phyloP scores from a whole-genome alignment of 92 coral and sea anemone genomes.

The Porites rus region DNA sequence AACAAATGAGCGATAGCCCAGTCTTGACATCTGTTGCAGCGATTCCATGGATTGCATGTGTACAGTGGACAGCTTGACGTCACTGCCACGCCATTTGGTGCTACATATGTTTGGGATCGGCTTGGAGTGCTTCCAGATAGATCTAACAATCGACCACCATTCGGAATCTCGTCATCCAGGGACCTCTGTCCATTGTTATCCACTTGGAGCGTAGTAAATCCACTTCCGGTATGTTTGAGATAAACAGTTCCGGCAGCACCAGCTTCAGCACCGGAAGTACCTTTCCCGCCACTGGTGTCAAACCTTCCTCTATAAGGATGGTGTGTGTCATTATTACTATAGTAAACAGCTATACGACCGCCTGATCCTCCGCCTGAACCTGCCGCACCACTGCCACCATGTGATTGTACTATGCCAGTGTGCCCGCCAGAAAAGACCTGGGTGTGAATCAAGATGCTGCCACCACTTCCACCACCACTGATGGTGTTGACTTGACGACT shows the following conservation, averaged over 20 bases:
- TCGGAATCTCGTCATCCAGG: constrained; percentile 76
- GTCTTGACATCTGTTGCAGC: constrained; percentile 43
- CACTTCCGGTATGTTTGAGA: constrained; percentile 80
- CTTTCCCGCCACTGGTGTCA: constrained; percentile 88
- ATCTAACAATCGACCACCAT: constrained; percentile 81
- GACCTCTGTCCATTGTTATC: constrained; percentile 86
- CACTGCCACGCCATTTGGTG: constrained; percentile 86
- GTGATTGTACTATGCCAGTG: constrained; percentile 87
- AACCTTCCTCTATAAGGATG: constrained; percentile 87
- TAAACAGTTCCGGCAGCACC: constrained; percentile 98
- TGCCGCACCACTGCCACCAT: constrained; percentile 84
- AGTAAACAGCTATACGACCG: constrained; percentile 93
- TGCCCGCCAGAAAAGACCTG: constrained; percentile 92
- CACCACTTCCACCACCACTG: constrained; percentile 98
- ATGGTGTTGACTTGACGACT: constrained; percentile 74
- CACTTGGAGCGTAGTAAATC: constrained; percentile 75
- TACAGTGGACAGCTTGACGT: constrained; percentile 71
- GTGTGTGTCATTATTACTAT: constrained; percentile 79
- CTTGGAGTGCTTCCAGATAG: constrained; percentile 83
- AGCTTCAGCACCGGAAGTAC: constrained; percentile 81
- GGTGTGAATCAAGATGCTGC: constrained; percentile 86
- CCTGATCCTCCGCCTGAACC: constrained; percentile 98
- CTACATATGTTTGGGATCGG: constrained; percentile 68
- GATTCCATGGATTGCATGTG: background rate
- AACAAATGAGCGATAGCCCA: constrained; percentile 82